Conservation (phyloP, 2,113 vertebrate species). For the Podocnemis expansa region DNA sequence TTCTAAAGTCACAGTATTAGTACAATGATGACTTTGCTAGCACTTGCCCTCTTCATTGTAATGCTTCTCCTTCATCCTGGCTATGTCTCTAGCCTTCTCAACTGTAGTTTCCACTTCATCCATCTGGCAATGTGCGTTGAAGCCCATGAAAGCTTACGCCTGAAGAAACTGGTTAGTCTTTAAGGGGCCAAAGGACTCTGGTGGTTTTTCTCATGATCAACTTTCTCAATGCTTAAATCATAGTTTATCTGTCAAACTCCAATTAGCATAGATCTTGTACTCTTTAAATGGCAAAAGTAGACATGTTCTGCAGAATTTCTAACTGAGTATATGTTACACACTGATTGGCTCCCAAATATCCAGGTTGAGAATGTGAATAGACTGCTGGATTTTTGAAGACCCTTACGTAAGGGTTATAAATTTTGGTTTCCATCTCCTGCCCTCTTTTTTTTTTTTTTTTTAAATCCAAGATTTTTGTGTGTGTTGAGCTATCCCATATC, state of each 20-base stretch:
- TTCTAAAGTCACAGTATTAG: background rate
- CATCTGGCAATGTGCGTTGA: no score
- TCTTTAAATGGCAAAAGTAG: no score
- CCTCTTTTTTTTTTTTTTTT: background rate
- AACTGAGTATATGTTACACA: background rate
- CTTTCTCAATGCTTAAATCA: background rate
- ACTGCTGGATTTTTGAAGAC: background rate
- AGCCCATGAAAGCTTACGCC: no score
- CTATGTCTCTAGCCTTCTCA: no score
- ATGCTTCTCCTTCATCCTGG: no score
- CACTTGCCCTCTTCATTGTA: no score
- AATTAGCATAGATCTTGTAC: background rate
- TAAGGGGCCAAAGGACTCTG: no score
- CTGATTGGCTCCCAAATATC: background rate
- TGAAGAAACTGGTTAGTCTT: no score
- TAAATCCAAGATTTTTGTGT: no score
- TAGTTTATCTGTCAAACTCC: background rate
- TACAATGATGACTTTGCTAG: background rate
- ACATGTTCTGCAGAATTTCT: background rate
- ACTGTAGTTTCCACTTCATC: no score
- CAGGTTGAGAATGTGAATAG: background rate
- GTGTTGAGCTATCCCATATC: background rate
- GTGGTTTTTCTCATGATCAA: background rate
- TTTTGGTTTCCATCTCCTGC: background rate
- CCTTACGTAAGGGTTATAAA: background rate